These are phyloP conservation scores for Chymomyza fuscimana DNA, from an alignment of 2,888 invertebrate species.

Conservation along the genomic window DNA sequence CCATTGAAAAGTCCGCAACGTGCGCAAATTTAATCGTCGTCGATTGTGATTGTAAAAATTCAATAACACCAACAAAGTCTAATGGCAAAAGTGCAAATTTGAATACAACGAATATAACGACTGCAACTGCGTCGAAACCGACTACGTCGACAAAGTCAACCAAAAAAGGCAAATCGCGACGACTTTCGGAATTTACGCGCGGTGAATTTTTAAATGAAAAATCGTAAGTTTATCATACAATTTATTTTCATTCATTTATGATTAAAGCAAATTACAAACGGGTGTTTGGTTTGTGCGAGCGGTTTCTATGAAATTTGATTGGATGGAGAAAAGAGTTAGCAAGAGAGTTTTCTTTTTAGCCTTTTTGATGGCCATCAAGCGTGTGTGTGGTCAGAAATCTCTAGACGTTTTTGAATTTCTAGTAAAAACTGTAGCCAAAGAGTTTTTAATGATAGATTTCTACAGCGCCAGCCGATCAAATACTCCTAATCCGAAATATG, in stretches of 20 bases:
- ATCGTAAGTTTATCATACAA: slow-evolving; percentile 76
- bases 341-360: too few relatives aligned
- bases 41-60: slow-evolving; percentile 42
- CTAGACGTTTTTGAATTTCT: too few relatives aligned
- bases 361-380: too few relatives aligned
- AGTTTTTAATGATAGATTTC: too few relatives aligned
- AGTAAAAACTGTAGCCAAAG: too few relatives aligned
- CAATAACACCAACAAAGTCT: slow-evolving; percentile 48
- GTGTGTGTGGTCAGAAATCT: too few relatives aligned
- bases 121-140: slow-evolving; percentile 21
- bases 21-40: slow-evolving; percentile 52
- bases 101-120: slow-evolving; percentile 32
- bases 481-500: too few relatives aligned
- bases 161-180: slow-evolving; percentile 79
- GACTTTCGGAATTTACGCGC: slow-evolving; percentile 80
- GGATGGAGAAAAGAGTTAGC: too few relatives aligned
- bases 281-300: too few relatives aligned
- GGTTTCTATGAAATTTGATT: too few relatives aligned
- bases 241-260: slow-evolving; percentile 45
- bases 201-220: slow-evolving; percentile 81
- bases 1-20: slow-evolving; percentile 61
- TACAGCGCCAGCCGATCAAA: too few relatives aligned
- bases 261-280: slow-evolving; percentile 21
- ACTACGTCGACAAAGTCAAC: slow-evolving; percentile 26
- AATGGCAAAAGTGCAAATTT: slow-evolving; percentile 33